phyloP scores from a whole-genome alignment of 2,888 invertebrate genomes.

The Trileptium ribeirensis region DNA sequence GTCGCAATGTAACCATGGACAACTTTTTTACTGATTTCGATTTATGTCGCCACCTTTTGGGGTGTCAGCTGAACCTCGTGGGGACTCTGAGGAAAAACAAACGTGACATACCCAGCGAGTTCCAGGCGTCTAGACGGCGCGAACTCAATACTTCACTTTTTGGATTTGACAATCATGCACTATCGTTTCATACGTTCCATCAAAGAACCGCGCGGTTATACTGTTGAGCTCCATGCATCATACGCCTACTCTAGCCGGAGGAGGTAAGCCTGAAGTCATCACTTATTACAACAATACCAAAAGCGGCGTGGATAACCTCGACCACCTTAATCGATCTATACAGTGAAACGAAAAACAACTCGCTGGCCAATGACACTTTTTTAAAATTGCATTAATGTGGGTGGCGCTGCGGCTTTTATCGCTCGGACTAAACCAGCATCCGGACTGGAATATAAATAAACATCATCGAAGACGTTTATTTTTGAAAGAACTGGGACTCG shows the following conservation, averaged over 20 bases:
- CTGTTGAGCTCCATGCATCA: background rate
- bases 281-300: background rate
- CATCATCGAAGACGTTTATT: background rate
- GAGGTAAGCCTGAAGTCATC: background rate
- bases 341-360: background rate
- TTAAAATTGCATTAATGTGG: background rate
- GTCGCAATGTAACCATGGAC: background rate
- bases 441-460: background rate
- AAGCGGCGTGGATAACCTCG: background rate
- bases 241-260: background rate
- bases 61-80: background rate
- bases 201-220: background rate
- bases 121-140: background rate
- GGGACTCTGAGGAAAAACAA: conserved; percentile 3
- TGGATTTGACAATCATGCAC: background rate
- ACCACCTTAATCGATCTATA: background rate
- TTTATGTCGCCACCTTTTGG: background rate
- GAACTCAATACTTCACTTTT: background rate
- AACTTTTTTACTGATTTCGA: background rate
- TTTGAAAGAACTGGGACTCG: no score
- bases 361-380: background rate
- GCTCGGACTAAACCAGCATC: background rate
- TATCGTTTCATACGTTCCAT: background rate
- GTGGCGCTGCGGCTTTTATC: background rate
- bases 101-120: background rate